Conservation (phyloP, 2,797 vertebrate species). For the Parauchenoglanis punctatus region DNA sequence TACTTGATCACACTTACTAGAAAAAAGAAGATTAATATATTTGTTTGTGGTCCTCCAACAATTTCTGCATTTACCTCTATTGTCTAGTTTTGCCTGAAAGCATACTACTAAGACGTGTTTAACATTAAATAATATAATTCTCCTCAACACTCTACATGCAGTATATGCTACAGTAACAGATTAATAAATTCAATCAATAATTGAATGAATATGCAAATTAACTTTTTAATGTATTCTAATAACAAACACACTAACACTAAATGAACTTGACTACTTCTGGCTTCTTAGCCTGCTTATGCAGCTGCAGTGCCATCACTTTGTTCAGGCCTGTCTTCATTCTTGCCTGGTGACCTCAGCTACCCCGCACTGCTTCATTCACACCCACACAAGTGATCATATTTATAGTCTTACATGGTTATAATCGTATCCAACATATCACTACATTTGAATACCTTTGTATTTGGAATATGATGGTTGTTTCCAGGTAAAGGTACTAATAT, state of each 20-base stretch:
- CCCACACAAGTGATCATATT: background rate
- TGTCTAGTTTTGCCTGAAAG: background rate
- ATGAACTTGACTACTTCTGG: background rate
- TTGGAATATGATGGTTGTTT: background rate
- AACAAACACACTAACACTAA: background rate
- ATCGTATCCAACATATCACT: background rate
- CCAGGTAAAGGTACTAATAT: background rate
- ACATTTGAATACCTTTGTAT: background rate
- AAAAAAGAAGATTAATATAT: background rate
- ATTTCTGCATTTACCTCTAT: background rate
- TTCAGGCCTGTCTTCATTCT: constrained; percentile 35
- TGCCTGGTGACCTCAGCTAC: constrained; percentile 41
- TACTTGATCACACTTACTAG: background rate
- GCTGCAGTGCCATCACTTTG: constrained; percentile 14
- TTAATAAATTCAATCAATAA: background rate
- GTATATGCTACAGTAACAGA: background rate
- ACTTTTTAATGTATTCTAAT: background rate
- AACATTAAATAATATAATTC: background rate
- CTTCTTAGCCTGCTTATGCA: background rate
- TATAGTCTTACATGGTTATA: background rate
- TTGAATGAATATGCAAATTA: background rate
- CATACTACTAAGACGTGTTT: background rate
- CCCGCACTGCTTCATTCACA: background rate
- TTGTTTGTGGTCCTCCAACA: background rate
- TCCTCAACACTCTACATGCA: background rate